Percentiles rank a stretch among this genome's conserved stretches.
phyloP scores from a whole-genome alignment of 2,797 vertebrate genomes.

The Buphagus erythrorhynchus region DNA sequence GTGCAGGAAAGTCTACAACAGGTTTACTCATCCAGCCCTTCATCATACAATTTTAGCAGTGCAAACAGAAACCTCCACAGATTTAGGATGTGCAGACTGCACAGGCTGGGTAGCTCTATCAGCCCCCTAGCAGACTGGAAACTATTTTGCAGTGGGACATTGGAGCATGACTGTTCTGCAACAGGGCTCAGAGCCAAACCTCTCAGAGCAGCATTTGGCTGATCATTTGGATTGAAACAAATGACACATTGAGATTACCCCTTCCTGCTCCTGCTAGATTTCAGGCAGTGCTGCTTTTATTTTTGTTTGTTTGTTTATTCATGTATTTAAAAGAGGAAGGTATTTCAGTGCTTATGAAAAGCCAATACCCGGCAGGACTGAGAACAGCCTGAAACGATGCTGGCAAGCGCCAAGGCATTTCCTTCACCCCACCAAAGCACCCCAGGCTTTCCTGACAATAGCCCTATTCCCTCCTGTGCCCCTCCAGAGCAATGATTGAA shows the following conservation, averaged over 20 bases:
- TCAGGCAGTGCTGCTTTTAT: conserved; percentile 33
- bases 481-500: neutral
- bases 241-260: conserved; percentile 13
- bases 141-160: neutral
- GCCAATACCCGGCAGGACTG: neutral
- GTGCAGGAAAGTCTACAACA: neutral
- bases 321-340: conserved; percentile 8
- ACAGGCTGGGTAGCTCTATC: neutral
- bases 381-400: neutral
- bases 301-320: conserved; percentile 64
- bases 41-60: neutral
- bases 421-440: neutral
- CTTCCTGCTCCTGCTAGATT: neutral
- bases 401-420: neutral
- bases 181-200: neutral
- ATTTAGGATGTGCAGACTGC: neutral
- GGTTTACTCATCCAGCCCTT: neutral
- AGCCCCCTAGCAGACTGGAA: neutral
- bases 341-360: conserved; percentile 37
- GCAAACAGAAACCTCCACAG: neutral
- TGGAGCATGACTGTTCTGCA: neutral
- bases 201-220: neutral
- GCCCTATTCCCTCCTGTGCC: neutral
- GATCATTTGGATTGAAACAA: conserved; percentile 41
- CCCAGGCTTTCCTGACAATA: conserved; percentile 20